Base-by-base conservation (phyloP, 2,797 vertebrate species). In the Parambassis ranga region DNA sequence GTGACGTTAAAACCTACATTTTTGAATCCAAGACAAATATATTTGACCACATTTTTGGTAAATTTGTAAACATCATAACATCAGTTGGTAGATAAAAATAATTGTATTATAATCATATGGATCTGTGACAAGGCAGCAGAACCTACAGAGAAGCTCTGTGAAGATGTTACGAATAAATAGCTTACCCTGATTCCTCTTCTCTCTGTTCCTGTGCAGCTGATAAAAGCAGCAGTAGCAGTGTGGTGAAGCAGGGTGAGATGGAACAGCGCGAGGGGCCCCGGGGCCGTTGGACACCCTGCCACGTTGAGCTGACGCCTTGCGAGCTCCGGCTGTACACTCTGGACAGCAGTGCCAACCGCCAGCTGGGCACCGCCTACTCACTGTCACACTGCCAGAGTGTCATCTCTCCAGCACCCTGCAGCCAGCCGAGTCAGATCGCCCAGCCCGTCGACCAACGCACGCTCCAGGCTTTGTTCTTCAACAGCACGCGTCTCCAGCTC, bases 321-420 rank as follows among this genome's bases (percentile, higher is more conserved):
- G 93, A 95, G 82, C 89, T 99, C 15, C 89, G 92, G 71, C 87
- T 99, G 15, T 98, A 96, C 74, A 93, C 89, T 60, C 89, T 96
- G 16, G 95, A 97, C 90, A 93, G 89, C 89, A 97, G 96, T 2
- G 95, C 94, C 58, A 96, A 97, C 88, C 94, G 92, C 36, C 94
- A 92, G 71, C 92, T 95, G 58, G 93, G 88, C 39, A 94, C 92
- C 0, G 77, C 94, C 26, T 97, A 94, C 78, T 96, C 93, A 1
- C 93, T 98, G 37, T 87, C 94, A 9, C 94, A 93, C 86, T 98
- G 98, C 89, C 95, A 97, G 86, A 96, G 94, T 31, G 92, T 98
- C 51, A 83, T 91, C 11, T 90, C 94, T 1, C 90, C 92, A 7
- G 87, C 90, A 1, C 83, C 83, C 18, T 61, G 73, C 63, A 41